Conservation (phyloP, 2,797 vertebrate species). For the Rhyacichthys aspro region DNA sequence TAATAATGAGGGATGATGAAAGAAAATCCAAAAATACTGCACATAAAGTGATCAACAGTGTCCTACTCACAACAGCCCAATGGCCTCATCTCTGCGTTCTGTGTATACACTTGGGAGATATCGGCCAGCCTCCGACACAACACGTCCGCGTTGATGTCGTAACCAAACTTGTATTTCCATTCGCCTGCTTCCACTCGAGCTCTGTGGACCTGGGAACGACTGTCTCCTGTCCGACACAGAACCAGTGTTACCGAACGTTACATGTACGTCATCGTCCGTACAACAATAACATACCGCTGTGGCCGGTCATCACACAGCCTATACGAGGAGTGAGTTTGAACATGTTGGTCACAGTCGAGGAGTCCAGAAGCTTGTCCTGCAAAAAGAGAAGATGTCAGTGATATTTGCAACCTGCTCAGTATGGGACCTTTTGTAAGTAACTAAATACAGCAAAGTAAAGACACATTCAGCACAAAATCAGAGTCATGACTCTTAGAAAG, state of each 20-base stretch:
- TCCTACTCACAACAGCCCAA: constrained; percentile 83
- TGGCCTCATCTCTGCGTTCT: constrained; percentile 85
- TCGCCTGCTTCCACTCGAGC: constrained; percentile 80
- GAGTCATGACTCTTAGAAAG: constrained; percentile 37
- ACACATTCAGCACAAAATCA: constrained; percentile 33
- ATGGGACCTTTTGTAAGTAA: neutral
- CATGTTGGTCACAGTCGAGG: constrained; percentile 81
- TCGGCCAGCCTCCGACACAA: constrained; percentile 81
- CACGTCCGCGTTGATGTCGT: constrained; percentile 79
- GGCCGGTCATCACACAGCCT: constrained; percentile 85
- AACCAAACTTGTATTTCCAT: constrained; percentile 85
- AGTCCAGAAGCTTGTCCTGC: constrained; percentile 83
- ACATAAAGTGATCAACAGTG: neutral
- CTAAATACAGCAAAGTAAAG: neutral
- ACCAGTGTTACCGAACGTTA: neutral
- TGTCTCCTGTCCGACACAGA: constrained; percentile 66
- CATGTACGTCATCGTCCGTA: neutral
- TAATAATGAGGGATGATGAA: neutral
- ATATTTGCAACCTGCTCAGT: too few species aligned
- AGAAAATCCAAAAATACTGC: neutral
- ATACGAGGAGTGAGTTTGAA: constrained; percentile 80
- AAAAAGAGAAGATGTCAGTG: neutral
- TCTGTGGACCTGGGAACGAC: constrained; percentile 84
- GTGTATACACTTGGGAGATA: constrained; percentile 85
- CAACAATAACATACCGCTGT: constrained; percentile 64